Conservation (phyloP, 2,797 vertebrate genomes). For the Simalia tracyae region DNA sequence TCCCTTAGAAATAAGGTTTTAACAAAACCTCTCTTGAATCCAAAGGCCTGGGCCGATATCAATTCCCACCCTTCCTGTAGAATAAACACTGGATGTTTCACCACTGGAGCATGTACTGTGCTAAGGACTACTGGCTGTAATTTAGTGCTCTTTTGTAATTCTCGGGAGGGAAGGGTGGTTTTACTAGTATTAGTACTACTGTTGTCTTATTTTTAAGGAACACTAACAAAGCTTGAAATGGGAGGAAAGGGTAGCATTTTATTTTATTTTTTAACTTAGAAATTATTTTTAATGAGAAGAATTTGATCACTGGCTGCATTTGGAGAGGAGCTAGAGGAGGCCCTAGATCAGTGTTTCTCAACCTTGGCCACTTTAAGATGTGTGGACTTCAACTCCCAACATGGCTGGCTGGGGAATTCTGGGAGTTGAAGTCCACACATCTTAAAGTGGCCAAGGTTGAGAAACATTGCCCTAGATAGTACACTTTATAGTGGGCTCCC, state of each 20-base stretch:
- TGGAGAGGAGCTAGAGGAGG: background rate
- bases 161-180: background rate
- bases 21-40: background rate
- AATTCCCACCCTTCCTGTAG: background rate
- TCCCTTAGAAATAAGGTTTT: background rate
- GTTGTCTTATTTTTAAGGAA: background rate
- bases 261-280: background rate
- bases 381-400: too few relatives aligned
- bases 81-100: conserved; percentile 29
- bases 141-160: background rate
- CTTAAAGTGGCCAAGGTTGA: too few relatives aligned
- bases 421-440: too few relatives aligned
- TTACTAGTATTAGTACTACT: background rate
- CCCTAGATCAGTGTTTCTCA: too few relatives aligned
- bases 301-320: background rate
- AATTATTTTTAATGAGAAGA: background rate
- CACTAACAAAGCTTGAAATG: background rate
- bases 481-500: background rate
- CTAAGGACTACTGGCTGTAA: conserved; percentile 13
- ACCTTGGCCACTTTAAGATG: too few relatives aligned
- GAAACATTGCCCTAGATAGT: background rate
- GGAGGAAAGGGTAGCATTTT: background rate
- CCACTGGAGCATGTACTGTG: background rate
- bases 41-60: background rate
- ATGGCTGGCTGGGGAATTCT: too few relatives aligned